Base-by-base conservation (phyloP, 1,140 invertebrate genomes). In the Triops longicaudatus region DNA sequence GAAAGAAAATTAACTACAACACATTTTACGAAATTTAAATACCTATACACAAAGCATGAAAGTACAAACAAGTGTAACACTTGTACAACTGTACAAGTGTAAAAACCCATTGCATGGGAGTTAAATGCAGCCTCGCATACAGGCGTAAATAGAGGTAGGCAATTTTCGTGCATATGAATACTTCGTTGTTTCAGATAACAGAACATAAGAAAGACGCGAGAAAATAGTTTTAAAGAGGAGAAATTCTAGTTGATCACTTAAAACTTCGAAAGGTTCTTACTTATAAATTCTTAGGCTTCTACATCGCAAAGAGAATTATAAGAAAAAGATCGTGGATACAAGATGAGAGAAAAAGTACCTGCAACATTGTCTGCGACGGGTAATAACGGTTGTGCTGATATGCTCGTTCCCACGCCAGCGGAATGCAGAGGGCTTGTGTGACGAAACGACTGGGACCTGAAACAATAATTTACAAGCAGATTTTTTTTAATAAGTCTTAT, bases 381-480 rank as follows among this genome's bases (percentile, higher is more conserved):
- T 41, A 78, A 28, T 22, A 78, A 75, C 14, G 78, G 78, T 37
- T 78, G 74, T 17, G 73, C 74, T 72, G 78, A 78, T 27, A 72
- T 27, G 42, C 78, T 78, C 17, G 74, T 73, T 37, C 78, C 78
- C 5, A 78, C 74, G 26, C 74, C 74, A 44, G 63, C 37, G n/a
- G 78, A 73, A 72, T 76, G 72, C 26, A 41, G 75, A n/a, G 78
- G 78, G 71, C 78, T 78, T 14, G 78, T 76, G 37, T 78, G 78
- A 26, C 78, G 74, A 74, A 78, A 78, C 41, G 78, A 78, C 72
- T 78, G 78, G 22, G 78, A 78, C 72, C 78, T 78, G 26, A 22
- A 76, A 76, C 11, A 78, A 41, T 14, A n/a, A 37, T 37, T 37
- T 37, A 37, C 31, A 37, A 37, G 31, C 31, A 37, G 7, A 4